These are phyloP conservation scores for Psophia crepitans DNA, from an alignment of 2,113 vertebrate genomes.

Conservation along the genomic window DNA sequence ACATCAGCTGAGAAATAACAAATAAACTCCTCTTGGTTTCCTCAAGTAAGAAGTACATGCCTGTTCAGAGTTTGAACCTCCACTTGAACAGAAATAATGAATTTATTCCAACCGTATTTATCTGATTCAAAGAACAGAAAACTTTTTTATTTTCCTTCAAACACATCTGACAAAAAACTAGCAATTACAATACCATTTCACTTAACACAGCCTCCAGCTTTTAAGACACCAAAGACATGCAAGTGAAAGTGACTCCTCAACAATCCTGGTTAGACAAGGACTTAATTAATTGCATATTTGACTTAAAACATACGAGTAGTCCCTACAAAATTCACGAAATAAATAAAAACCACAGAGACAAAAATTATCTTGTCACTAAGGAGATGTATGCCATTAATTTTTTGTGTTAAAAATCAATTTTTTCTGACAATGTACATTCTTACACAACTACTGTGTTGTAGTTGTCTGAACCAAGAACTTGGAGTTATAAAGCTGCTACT, in stretches of 20 bases:
- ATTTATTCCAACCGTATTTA: background rate
- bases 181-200: background rate
- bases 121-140: background rate
- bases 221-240: background rate
- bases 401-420: background rate
- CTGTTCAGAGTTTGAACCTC: background rate
- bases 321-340: background rate
- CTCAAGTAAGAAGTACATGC: background rate
- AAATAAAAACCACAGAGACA: background rate
- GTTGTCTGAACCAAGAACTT: background rate
- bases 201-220: background rate
- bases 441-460: background rate
- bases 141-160: background rate
- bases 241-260: background rate
- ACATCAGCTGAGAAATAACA: background rate
- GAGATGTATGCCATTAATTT: background rate
- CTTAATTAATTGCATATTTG: background rate
- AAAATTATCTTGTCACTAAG: background rate
- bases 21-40: background rate
- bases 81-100: background rate
- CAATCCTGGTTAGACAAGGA: background rate
- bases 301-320: background rate
- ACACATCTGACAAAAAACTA: background rate
- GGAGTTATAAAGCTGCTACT: background rate
- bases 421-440: background rate